These are phyloP conservation scores for Prunella himalayana DNA, from an alignment of 2,113 vertebrate genomes.

Conservation along the genomic window DNA sequence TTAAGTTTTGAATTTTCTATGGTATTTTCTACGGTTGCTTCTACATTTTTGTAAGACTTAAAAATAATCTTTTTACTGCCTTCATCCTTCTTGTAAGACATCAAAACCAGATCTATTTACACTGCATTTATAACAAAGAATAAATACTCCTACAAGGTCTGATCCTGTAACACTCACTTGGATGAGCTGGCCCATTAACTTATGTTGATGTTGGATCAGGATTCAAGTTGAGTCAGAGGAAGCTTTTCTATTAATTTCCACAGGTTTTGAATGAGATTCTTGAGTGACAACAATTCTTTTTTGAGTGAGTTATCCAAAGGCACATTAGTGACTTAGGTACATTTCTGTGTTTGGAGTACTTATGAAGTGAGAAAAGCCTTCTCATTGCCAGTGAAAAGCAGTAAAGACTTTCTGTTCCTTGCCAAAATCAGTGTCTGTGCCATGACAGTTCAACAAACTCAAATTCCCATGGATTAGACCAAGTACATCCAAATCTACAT, in stretches of 20 bases:
- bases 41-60: background rate
- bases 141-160: background rate
- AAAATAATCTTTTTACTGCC: background rate
- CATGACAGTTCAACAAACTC: background rate
- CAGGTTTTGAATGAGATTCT: background rate
- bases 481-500: background rate
- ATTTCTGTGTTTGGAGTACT: background rate
- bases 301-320: background rate
- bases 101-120: background rate
- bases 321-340: background rate
- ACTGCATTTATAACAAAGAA: background rate
- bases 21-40: background rate
- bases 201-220: background rate
- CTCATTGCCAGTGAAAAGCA: background rate
- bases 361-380: background rate
- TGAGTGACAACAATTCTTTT: background rate
- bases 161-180: background rate
- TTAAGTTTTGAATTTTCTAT: background rate
- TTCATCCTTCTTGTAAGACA: background rate
- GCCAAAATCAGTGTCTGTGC: background rate
- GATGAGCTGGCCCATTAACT: background rate
- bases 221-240: background rate
- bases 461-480: background rate
- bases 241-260: background rate
- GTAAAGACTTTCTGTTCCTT: background rate